Conservation (phyloP, 2,797 vertebrate species). For the Phaenicophaeus curvirostris region DNA sequence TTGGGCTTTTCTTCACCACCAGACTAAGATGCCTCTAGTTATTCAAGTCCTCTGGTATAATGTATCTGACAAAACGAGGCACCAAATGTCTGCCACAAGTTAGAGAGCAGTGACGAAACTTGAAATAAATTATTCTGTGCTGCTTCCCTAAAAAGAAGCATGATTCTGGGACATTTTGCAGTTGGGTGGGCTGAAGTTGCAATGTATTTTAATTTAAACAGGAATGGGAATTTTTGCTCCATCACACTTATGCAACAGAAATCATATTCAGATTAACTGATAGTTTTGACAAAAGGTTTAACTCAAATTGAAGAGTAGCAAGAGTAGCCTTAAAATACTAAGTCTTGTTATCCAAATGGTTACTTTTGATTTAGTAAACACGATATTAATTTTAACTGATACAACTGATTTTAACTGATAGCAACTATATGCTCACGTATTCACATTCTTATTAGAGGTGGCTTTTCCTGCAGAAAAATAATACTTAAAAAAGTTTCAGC, state of each 20-base stretch:
- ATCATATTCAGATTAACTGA: not conserved
- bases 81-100: no score
- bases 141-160: no score
- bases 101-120: no score
- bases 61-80: no score
- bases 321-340: not conserved
- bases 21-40: not conserved
- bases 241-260: not conserved
- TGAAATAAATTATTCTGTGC: no score
- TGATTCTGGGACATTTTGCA: no score
- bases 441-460: no score
- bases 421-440: not conserved
- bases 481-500: slow-evolving; percentile 1
- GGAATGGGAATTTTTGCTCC: not conserved
- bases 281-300: not conserved
- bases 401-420: no score
- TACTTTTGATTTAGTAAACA: not conserved
- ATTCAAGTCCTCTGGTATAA: no score
- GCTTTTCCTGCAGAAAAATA: not conserved
- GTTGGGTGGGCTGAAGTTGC: not conserved
- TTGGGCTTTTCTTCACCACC: no score
- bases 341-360: not conserved
- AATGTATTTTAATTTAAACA: slow-evolving; percentile 11
- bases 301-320: not conserved
- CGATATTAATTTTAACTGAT: not conserved